Evolutionary conservation across 2,888 invertebrate genomes (phyloP).

Genomic region (Ashinkailepas kermadecensis): DNA sequence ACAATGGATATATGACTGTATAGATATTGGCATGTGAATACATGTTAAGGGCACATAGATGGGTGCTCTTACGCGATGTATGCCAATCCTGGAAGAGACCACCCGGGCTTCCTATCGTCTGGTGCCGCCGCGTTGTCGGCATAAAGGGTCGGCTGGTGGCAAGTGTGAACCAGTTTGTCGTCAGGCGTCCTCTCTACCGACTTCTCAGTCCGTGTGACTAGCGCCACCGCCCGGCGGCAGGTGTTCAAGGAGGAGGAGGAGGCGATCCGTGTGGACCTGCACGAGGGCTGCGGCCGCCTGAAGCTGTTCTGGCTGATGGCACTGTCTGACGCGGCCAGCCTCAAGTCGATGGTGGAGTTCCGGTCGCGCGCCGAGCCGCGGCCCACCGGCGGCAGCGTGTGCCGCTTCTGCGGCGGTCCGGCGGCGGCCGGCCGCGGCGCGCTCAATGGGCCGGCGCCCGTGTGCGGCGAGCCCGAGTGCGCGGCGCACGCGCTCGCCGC

Average conservation of each 20-base stretch:
- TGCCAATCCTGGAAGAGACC: too few species aligned
- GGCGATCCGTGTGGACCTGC: slow-evolving; percentile 89
- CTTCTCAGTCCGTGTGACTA: too few species aligned
- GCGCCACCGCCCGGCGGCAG: slow-evolving; percentile 42
- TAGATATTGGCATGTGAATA: too few species aligned
- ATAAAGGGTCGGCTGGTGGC: too few species aligned
- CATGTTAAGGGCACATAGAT: too few species aligned
- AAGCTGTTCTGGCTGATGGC: slow-evolving; percentile 92
- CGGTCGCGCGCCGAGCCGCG: slow-evolving; percentile 47
- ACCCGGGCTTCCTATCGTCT: not conserved
- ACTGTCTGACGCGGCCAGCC: slow-evolving; percentile 82
- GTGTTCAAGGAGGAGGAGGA: slow-evolving; percentile 94
- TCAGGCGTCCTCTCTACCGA: too few species aligned
- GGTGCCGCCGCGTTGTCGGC: not conserved
- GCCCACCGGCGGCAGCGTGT: slow-evolving; percentile 41
- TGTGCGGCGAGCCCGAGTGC: slow-evolving; percentile 90
- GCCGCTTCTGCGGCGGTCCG: slow-evolving; percentile 83
- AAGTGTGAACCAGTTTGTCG: too few species aligned
- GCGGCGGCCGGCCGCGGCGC: slow-evolving; percentile 67
- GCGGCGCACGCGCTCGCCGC: slow-evolving; percentile 69
- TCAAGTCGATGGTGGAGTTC: slow-evolving; percentile 71
- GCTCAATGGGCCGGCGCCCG: slow-evolving; percentile 54
- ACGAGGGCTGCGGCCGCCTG: slow-evolving; percentile 87
- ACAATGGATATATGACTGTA: too few species aligned
- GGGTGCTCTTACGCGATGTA: too few species aligned